Conservation (phyloP, 2,113 vertebrate genomes). For the Poeciliopsis prolifica region DNA sequence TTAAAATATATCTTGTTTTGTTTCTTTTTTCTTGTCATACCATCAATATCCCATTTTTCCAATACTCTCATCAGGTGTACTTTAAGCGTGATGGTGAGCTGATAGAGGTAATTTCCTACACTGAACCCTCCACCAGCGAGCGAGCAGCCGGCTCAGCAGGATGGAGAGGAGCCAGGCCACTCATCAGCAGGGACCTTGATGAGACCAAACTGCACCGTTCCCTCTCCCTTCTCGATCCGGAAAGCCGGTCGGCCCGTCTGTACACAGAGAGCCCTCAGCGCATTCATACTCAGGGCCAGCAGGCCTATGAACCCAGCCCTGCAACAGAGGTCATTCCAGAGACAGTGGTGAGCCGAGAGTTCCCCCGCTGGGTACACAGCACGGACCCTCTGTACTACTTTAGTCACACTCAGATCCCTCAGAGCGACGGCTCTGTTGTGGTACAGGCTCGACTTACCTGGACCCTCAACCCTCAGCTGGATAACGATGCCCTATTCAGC, state of each 20-base stretch:
- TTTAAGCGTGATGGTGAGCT: slow-evolving; percentile 94
- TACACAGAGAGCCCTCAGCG: slow-evolving; percentile 81
- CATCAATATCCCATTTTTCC: slow-evolving; percentile 7
- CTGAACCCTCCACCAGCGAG: slow-evolving; percentile 72
- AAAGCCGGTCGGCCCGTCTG: slow-evolving; percentile 68
- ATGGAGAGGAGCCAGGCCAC: slow-evolving; percentile 83
- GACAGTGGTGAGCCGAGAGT: slow-evolving; percentile 95
- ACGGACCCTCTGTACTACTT: slow-evolving; percentile 92
- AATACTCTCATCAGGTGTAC: slow-evolving; percentile 83
- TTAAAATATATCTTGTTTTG: not conserved
- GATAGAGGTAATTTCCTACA: slow-evolving; percentile 89
- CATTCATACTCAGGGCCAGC: slow-evolving; percentile 76
- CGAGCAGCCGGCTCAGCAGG: slow-evolving; percentile 70
- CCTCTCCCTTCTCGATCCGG: slow-evolving; percentile 84
- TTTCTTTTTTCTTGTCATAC: not conserved
- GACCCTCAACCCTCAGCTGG: slow-evolving; percentile 95
- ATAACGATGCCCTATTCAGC: slow-evolving; percentile 97
- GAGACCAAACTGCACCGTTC: slow-evolving; percentile 95
- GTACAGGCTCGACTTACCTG: slow-evolving; percentile 94
- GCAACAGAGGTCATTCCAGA: slow-evolving; percentile 91
- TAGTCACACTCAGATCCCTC: slow-evolving; percentile 87
- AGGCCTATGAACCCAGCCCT: slow-evolving; percentile 77
- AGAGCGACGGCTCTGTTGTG: slow-evolving; percentile 94
- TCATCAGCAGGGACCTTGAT: slow-evolving; percentile 90
- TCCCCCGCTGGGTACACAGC: slow-evolving; percentile 95